Percentiles rank a stretch among this genome's conserved stretches.
phyloP scores from a whole-genome alignment of 2,888 invertebrate genomes.

The Abscondita cerata region DNA sequence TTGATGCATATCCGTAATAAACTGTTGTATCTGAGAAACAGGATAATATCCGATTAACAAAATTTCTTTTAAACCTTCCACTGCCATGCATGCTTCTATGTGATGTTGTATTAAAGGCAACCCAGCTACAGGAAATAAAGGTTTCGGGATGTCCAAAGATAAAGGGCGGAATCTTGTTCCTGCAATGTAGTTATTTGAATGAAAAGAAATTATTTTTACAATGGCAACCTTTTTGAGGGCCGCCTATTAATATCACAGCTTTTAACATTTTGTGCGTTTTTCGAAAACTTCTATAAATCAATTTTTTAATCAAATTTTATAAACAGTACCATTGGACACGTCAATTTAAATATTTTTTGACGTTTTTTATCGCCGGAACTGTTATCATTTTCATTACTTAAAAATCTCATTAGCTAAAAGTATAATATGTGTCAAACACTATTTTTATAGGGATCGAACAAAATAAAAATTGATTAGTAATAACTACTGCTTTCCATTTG shows the following conservation, averaged over 20 bases:
- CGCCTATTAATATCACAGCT: slow-evolving; percentile 91
- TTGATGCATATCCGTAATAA: slow-evolving; percentile 85
- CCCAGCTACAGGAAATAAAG: slow-evolving; percentile 96
- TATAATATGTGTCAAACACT: too few relatives aligned
- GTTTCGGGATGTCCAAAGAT: slow-evolving; percentile 96
- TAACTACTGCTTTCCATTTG: too few relatives aligned
- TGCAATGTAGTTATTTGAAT: slow-evolving; percentile 56
- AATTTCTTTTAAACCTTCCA: slow-evolving; percentile 86
- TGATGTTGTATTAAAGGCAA: slow-evolving; percentile 96
- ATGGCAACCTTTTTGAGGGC: slow-evolving; percentile 86
- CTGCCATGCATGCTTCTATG: slow-evolving; percentile 87
- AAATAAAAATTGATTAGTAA: too few relatives aligned
- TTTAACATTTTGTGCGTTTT: slow-evolving; percentile 66
- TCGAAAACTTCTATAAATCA: neutral
- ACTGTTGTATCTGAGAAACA: slow-evolving; percentile 81
- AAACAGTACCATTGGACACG: too few relatives aligned
- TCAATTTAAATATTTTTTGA: too few relatives aligned
- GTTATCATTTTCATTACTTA: too few relatives aligned
- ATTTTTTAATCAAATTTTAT: too few relatives aligned
- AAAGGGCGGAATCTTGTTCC: slow-evolving; percentile 97
- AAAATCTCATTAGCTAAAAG: too few relatives aligned
- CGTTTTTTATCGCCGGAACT: too few relatives aligned
- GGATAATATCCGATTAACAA: slow-evolving; percentile 94
- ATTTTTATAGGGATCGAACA: too few relatives aligned
- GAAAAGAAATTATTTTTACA: slow-evolving; percentile 12